Evolutionary conservation across 2,113 vertebrate species (phyloP), one percentile per base, ranked within the genome.

Genomic region (Heterotis niloticus): DNA sequence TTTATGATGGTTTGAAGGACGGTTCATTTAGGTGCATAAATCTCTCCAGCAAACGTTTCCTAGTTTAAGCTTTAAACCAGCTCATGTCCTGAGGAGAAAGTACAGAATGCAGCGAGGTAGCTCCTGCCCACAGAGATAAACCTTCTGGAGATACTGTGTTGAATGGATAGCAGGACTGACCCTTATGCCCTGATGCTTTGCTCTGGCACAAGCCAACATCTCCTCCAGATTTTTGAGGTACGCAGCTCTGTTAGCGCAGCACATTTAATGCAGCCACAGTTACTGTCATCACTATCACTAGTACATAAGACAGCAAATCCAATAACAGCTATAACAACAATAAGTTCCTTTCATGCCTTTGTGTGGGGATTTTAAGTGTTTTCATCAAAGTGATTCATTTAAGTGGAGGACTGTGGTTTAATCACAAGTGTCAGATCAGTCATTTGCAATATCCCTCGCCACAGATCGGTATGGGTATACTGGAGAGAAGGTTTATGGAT

Each of bases 371-470:
- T 18, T 51, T 20, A 23, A 23, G 44, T 23, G 34, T 52, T 72
- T 72, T 20, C 44, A 72, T 72, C 69, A n/a, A 51, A 52, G 54
- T 54, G 69, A 72, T n/a, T 54, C 16, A 17, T 54, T 5, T 34
- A 51, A 72, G 24, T 34, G 24, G 69, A 72, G 23, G 69, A 72
- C 51, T 72, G 24, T 72, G 69, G 54, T 72, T 72, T 71, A 54
- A 54, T 72, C 17, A n/a, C 44, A 5, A 20, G 23, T 51, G 12
- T 72, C 54, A 34, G 69, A 72, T 72, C 18, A 52, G 54, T 72
- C 18, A 52, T n/a, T 54, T 72, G 51, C n/a, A 72, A 72, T 72
- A 72, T 51, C 12, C 54, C 23, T 20, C 51, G 52, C 13, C 69
- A 72, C 44, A 52, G 44, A 24, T 72, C 18, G 54, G 34, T 52